Evolutionary conservation across 2,888 invertebrate species (phyloP).

Genomic region (Megamerina dolium): DNA sequence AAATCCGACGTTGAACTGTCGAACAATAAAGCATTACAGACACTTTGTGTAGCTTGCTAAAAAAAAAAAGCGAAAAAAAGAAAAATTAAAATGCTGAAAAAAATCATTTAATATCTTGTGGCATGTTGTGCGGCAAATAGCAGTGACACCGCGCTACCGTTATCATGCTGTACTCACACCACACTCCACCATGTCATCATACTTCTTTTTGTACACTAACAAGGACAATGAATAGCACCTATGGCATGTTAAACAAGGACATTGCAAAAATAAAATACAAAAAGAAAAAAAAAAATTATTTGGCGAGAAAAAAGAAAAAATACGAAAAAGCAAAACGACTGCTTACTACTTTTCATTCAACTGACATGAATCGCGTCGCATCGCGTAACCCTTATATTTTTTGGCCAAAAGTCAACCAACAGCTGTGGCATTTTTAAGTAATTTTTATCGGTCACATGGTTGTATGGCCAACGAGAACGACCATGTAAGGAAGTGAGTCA

Average conservation of each 20-base stretch:
- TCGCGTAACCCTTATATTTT: slow-evolving; percentile 21
- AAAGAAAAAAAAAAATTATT: not conserved
- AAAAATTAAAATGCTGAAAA: slow-evolving; percentile 4
- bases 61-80: slow-evolving; percentile 3
- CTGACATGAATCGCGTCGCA: too few species aligned
- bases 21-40: slow-evolving; percentile 26
- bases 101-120: slow-evolving; percentile 25
- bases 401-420: slow-evolving; percentile 47
- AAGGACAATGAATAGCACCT: too few species aligned
- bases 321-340: too few species aligned
- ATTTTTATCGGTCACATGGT: slow-evolving; percentile 40
- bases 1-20: slow-evolving; percentile 18
- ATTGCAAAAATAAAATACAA: not conserved
- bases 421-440: slow-evolving; percentile 46
- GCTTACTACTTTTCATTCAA: too few species aligned
- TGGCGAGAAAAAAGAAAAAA: too few species aligned
- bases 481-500: too few species aligned
- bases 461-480: slow-evolving; percentile 1
- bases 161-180: too few species aligned
- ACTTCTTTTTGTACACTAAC: too few species aligned
- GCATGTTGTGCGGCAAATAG: slow-evolving; percentile 21
- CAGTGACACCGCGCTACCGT: slow-evolving; percentile 7
- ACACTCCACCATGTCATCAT: too few species aligned
- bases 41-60: slow-evolving; percentile 15
- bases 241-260: too few species aligned